Percentiles rank a stretch among this genome's conserved stretches.
phyloP scores from a whole-genome alignment of 2,113 vertebrate genomes.

The Strigops habroptila region DNA sequence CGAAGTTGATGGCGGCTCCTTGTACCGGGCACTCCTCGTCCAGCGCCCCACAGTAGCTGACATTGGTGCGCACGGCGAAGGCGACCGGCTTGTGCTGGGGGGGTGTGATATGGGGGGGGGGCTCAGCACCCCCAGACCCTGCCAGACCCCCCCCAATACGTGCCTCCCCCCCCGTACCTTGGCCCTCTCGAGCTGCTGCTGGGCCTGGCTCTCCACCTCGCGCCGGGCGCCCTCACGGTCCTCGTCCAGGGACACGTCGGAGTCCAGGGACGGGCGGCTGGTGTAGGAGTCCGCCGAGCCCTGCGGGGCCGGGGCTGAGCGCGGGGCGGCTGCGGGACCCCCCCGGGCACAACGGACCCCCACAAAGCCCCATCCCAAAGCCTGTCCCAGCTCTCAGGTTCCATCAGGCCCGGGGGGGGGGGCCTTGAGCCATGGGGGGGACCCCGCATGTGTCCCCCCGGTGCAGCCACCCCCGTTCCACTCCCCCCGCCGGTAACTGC shows the following conservation, averaged over 20 bases:
- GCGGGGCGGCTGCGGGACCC: not conserved
- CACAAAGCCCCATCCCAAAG: too few relatives aligned
- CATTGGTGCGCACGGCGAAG: slow-evolving; percentile 93
- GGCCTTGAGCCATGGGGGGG: not conserved
- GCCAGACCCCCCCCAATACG: fast-evolving
- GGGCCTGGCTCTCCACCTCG: slow-evolving; percentile 94
- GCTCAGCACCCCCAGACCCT: not conserved
- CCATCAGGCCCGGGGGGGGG: too few relatives aligned
- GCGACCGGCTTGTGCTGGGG: slow-evolving; percentile 91
- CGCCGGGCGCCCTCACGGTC: slow-evolving; percentile 93
- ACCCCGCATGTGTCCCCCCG: too few relatives aligned
- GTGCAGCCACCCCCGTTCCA: not conserved
- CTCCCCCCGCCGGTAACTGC: not conserved
- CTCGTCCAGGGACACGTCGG: slow-evolving; percentile 96
- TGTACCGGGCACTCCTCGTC: slow-evolving; percentile 95
- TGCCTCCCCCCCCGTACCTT: slow-evolving; percentile 72
- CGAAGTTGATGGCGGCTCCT: slow-evolving; percentile 94
- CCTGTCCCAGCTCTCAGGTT: too few relatives aligned
- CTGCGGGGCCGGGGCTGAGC: slow-evolving; percentile 60
- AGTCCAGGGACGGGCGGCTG: slow-evolving; percentile 94
- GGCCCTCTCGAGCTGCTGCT: slow-evolving; percentile 94
- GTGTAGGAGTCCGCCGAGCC: slow-evolving; percentile 97
- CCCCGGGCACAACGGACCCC: not conserved
- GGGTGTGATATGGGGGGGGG: not conserved
- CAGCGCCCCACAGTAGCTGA: slow-evolving; percentile 92